Percentiles rank a stretch among this genome's conserved stretches.
Conservation (phyloP, 2,113 vertebrate species). For the Oreochromis aureus region DNA sequence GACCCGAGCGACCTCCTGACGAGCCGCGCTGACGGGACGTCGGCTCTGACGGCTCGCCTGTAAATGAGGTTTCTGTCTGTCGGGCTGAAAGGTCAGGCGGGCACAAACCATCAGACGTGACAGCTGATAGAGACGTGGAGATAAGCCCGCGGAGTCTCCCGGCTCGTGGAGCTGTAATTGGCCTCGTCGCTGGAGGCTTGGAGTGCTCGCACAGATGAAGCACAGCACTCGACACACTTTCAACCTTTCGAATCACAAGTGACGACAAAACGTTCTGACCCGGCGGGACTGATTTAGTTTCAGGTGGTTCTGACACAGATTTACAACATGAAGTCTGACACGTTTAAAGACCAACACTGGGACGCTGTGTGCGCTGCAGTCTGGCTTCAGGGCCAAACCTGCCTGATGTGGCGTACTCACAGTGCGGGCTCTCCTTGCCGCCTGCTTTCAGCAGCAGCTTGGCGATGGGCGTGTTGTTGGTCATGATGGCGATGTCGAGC, state of each 20-base stretch:
- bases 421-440: slow-evolving; percentile 90
- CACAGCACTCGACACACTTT: not conserved
- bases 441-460: slow-evolving; percentile 85
- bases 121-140: not conserved
- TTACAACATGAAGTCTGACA: not conserved
- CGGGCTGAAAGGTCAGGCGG: not conserved
- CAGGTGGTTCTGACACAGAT: not conserved
- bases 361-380: not conserved
- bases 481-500: slow-evolving; percentile 92
- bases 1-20: not conserved
- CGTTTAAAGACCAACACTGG: not conserved
- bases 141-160: not conserved
- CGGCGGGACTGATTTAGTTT: not conserved
- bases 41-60: not conserved
- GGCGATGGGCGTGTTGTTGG: slow-evolving; percentile 90
- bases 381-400: not conserved
- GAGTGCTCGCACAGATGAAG: not conserved
- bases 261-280: not conserved
- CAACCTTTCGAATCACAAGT: not conserved
- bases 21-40: not conserved
- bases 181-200: not conserved
- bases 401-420: slow-evolving; percentile 71
- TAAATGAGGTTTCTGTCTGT: not conserved
- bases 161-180: not conserved
- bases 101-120: not conserved